These are phyloP conservation scores for Cosmia pyralina DNA, from an alignment of 2,888 invertebrate genomes.

Conservation along the genomic window DNA sequence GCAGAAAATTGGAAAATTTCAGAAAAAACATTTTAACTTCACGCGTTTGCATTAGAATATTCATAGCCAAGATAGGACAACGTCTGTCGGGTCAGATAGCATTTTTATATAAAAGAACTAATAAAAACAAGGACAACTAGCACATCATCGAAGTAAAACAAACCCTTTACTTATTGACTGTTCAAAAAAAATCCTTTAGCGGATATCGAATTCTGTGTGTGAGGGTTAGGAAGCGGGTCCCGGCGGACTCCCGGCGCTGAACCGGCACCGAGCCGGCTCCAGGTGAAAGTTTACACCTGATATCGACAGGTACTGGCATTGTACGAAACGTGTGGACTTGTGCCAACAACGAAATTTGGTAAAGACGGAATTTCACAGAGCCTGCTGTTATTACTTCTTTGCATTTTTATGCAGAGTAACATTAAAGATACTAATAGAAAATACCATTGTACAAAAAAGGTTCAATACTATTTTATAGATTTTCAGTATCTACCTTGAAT, in stretches of 20 bases:
- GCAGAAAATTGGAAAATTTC: too few species aligned
- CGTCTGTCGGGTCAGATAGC: too few species aligned
- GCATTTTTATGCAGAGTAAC: neutral
- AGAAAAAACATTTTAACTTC: too few species aligned
- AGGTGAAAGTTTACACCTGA: slow-evolving; percentile 82
- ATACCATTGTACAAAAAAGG: neutral
- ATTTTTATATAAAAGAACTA: neutral
- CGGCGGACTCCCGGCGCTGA: slow-evolving; percentile 42
- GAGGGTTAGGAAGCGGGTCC: slow-evolving; percentile 44
- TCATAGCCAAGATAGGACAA: too few species aligned
- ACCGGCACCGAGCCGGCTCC: slow-evolving; percentile 64
- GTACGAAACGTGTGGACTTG: slow-evolving; percentile 54
- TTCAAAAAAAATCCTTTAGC: neutral
- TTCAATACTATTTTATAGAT: neutral
- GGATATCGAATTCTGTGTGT: slow-evolving; percentile 57
- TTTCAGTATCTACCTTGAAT: neutral
- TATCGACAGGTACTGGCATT: slow-evolving; percentile 74
- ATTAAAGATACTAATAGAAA: neutral
- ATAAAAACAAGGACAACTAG: neutral
- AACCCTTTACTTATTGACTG: slow-evolving; percentile 6
- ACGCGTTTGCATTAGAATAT: too few species aligned
- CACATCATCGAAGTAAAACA: slow-evolving; percentile 7
- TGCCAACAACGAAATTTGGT: slow-evolving; percentile 8
- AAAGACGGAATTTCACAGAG: neutral
- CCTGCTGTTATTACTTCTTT: neutral